Conservation (phyloP, 2,113 vertebrate species). For the Neopipo cinnamomea region DNA sequence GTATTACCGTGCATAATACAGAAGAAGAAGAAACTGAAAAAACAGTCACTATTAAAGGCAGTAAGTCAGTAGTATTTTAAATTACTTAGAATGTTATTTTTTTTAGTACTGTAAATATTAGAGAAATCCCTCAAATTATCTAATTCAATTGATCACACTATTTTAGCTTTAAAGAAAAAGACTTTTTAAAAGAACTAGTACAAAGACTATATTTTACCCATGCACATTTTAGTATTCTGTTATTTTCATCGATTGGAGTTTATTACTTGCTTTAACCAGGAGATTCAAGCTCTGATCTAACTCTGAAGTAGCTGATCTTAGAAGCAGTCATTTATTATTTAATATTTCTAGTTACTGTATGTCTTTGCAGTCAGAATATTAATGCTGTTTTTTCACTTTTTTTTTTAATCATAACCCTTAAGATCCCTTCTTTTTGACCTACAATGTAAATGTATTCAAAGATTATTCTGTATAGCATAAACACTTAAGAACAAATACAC, state of each 20-base stretch:
- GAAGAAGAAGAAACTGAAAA: conserved; percentile 31
- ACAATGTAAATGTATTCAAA: neutral
- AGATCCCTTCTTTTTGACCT: neutral
- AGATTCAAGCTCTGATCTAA: neutral
- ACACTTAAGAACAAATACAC: neutral
- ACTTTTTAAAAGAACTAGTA: neutral
- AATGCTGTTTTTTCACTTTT: neutral
- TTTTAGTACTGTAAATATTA: neutral
- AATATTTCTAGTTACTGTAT: neutral
- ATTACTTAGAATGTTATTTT: neutral
- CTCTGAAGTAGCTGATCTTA: neutral
- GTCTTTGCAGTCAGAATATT: neutral
- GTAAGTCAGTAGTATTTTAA: conserved; percentile 5
- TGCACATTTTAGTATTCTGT: neutral
- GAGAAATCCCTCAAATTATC: neutral
- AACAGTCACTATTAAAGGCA: neutral
- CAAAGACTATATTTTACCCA: neutral
- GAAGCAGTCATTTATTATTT: neutral
- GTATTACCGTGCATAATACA: neutral
- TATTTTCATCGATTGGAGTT: neutral
- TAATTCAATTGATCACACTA: neutral
- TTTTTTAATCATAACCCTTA: neutral
- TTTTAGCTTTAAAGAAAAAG: neutral
- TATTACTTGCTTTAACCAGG: neutral
- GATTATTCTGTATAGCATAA: neutral